These are phyloP conservation scores for Perizoma flavofasciatum DNA, from an alignment of 2,888 invertebrate species.

Conservation along the genomic window DNA sequence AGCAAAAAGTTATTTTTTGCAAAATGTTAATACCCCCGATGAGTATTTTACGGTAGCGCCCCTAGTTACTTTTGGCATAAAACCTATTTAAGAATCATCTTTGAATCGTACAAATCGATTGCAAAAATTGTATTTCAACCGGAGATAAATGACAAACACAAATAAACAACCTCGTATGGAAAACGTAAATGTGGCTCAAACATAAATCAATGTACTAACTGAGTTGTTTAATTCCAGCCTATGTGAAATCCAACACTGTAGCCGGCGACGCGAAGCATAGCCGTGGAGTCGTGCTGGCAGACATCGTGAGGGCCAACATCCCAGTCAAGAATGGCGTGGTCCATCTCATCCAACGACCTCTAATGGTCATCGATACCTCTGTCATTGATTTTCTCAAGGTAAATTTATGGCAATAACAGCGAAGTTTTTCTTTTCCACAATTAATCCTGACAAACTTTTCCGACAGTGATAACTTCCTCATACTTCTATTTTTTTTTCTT, in stretches of 20 bases:
- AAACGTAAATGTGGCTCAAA: too few species aligned
- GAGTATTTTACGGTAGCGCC: too few species aligned
- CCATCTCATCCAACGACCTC: slow-evolving; percentile 94
- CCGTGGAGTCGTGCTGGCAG: slow-evolving; percentile 93
- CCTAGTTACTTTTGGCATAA: too few species aligned
- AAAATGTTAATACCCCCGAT: too few species aligned
- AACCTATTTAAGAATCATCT: too few species aligned
- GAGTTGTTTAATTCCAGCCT: slow-evolving; percentile 82
- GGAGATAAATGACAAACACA: too few species aligned
- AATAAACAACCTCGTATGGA: too few species aligned
- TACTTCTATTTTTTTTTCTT: slow-evolving; percentile 9
- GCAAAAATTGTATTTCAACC: too few species aligned
- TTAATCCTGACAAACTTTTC: slow-evolving; percentile 14
- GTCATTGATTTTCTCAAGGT: slow-evolving; percentile 94
- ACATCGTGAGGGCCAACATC: slow-evolving; percentile 94
- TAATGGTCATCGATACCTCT: slow-evolving; percentile 96
- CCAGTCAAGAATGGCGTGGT: slow-evolving; percentile 96
- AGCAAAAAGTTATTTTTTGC: too few species aligned
- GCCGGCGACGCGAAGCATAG: slow-evolving; percentile 90
- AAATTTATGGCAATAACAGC: slow-evolving; percentile 33
- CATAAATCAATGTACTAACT: not conserved
- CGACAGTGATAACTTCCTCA: slow-evolving; percentile 13
- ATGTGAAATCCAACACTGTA: slow-evolving; percentile 93
- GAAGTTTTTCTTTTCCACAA: slow-evolving; percentile 11
- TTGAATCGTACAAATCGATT: too few species aligned